phyloP scores from a whole-genome alignment of 2,797 vertebrate species.

The Catharus ustulatus region DNA sequence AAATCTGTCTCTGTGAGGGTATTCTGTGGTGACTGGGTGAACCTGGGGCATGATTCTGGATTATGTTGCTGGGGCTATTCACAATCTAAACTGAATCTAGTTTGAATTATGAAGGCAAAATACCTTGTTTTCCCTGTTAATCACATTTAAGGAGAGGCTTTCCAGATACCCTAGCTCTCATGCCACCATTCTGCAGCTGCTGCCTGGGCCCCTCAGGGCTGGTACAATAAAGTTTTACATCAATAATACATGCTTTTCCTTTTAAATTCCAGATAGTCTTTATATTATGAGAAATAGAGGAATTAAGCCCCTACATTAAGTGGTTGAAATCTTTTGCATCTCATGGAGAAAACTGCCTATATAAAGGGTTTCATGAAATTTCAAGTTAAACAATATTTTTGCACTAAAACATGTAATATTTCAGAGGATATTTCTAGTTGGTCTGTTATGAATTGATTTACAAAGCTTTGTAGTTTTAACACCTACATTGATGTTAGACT shows the following conservation, averaged over 20 bases:
- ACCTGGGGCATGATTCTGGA: not conserved
- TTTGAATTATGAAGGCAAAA: not conserved
- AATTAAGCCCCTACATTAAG: not conserved
- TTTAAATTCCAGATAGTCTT: not conserved
- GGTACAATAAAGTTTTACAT: not conserved
- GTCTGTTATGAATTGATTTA: not conserved
- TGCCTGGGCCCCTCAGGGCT: not conserved
- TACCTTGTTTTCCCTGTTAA: not conserved
- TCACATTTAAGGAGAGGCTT: not conserved
- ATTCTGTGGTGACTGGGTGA: not conserved
- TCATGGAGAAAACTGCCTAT: not conserved
- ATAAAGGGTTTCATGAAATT: not conserved
- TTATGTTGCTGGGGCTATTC: not conserved
- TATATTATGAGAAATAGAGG: not conserved
- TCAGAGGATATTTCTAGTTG: not conserved
- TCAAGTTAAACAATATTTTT: not conserved
- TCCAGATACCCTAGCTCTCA: not conserved
- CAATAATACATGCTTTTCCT: not conserved
- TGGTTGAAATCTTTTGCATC: not conserved
- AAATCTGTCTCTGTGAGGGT: not conserved
- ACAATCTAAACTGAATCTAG: not conserved
- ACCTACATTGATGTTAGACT: fast-evolving
- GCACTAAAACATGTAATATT: not conserved
- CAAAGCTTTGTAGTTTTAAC: not conserved
- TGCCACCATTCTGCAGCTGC: not conserved